These are phyloP conservation scores for Gasterosteus nipponicus DNA, from an alignment of 2,113 vertebrate genomes.

Conservation along the genomic window DNA sequence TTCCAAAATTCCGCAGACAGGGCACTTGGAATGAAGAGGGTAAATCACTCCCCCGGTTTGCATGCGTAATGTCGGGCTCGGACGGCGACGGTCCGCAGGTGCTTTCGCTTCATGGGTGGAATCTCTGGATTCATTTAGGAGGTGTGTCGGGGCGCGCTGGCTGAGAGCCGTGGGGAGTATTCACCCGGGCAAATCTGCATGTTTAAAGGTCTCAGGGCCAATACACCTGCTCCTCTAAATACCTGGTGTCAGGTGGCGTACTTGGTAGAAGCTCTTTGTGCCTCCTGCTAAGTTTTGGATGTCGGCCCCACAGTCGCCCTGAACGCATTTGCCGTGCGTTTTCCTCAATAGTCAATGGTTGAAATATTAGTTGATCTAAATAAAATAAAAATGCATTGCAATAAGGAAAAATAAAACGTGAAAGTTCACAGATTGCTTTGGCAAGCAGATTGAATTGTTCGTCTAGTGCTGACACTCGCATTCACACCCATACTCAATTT, in stretches of 20 bases:
- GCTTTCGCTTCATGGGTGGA: constrained; percentile 27
- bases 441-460: background rate
- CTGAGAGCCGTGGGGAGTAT: constrained; percentile 9
- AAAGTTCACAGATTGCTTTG: background rate
- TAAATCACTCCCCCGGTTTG: constrained; percentile 46
- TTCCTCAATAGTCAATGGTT: background rate
- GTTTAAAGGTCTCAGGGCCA: background rate
- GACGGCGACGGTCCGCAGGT: constrained; percentile 40
- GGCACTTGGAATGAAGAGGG: constrained; percentile 50
- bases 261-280: background rate
- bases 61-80: constrained; percentile 32
- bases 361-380: background rate
- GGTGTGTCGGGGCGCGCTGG: background rate
- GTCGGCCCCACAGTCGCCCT: background rate
- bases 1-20: constrained; percentile 71
- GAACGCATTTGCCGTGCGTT: background rate
- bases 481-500: background rate
- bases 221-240: constrained; percentile 9
- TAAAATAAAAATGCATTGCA: background rate
- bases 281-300: constrained; percentile 2
- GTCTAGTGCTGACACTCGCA: background rate
- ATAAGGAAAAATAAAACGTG: background rate
- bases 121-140: constrained; percentile 24
- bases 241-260: background rate
- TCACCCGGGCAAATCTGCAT: background rate